Percentiles rank a stretch among this genome's conserved stretches.
Conservation (phyloP, 2,797 vertebrate species). For the Salmo trutta region DNA sequence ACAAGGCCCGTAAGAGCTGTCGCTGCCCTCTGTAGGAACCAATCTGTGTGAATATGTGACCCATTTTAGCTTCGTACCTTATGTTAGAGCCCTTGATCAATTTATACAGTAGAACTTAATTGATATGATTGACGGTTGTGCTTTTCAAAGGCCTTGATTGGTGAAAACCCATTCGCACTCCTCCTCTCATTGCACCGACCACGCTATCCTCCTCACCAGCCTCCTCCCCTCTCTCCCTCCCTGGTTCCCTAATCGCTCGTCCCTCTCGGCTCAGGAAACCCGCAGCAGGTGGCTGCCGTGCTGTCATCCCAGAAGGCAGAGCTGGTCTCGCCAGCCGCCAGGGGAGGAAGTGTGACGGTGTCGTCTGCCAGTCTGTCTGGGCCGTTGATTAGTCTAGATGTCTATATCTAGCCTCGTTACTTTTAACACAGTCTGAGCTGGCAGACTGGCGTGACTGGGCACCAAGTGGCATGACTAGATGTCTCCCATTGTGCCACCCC, state of each 20-base stretch:
- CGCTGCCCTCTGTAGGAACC: conserved; percentile 23
- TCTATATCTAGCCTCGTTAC: not conserved
- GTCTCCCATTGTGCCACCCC: not conserved
- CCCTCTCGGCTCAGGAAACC: not conserved
- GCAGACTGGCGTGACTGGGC: not conserved
- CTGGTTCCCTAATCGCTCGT: not conserved
- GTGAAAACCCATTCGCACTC: not conserved
- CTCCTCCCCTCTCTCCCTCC: not conserved
- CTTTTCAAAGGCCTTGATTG: no score
- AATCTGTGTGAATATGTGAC: no score
- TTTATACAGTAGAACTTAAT: no score
- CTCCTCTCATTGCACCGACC: conserved; percentile 45
- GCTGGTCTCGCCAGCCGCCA: not conserved
- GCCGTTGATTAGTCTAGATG: not conserved
- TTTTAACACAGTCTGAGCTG: not conserved
- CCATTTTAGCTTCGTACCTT: conserved; percentile 7
- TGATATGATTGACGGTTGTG: no score
- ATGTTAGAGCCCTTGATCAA: not conserved
- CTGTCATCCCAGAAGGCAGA: conserved; percentile 13
- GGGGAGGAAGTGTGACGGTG: not conserved
- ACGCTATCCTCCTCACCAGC: not conserved
- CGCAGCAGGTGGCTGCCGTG: conserved; percentile 15
- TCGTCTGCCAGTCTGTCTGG: not conserved
- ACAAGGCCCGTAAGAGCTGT: conserved; percentile 46
- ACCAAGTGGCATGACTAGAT: conserved; percentile 4